phyloP scores from a whole-genome alignment of 2,113 vertebrate genomes.

The Lynx canadensis region DNA sequence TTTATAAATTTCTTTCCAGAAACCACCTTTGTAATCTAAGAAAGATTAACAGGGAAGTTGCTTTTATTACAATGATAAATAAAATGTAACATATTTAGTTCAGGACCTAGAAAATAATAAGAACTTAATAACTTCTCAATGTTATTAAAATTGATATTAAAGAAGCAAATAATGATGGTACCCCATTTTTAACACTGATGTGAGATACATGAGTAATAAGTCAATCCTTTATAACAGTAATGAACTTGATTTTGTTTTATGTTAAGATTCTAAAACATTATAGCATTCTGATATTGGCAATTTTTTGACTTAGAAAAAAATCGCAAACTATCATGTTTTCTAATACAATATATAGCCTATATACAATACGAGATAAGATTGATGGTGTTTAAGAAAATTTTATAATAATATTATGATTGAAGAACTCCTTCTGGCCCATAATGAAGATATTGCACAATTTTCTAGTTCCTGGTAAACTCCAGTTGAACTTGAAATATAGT shows the following conservation, averaged over 20 bases:
- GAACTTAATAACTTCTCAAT: background rate
- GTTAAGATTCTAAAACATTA: background rate
- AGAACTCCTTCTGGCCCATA: background rate
- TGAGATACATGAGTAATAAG: background rate
- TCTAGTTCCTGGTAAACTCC: conserved; percentile 40
- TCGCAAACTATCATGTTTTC: background rate
- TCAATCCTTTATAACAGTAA: background rate
- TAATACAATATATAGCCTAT: background rate
- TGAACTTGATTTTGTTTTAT: background rate
- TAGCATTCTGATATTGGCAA: conserved; percentile 20
- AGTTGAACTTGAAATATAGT: conserved; percentile 61
- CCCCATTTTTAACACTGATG: background rate
- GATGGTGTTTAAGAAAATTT: conserved; percentile 1
- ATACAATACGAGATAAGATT: background rate
- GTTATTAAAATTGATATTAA: background rate
- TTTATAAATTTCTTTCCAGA: background rate
- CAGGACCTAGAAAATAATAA: background rate
- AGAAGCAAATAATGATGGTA: background rate
- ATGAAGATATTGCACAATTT: background rate
- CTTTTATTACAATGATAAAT: background rate
- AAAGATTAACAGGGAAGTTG: background rate
- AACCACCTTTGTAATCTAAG: background rate
- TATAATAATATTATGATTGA: background rate
- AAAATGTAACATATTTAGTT: background rate
- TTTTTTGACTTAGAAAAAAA: background rate